Conservation (phyloP, 2,888 invertebrate genomes). For the Metopia argyrocephala region DNA sequence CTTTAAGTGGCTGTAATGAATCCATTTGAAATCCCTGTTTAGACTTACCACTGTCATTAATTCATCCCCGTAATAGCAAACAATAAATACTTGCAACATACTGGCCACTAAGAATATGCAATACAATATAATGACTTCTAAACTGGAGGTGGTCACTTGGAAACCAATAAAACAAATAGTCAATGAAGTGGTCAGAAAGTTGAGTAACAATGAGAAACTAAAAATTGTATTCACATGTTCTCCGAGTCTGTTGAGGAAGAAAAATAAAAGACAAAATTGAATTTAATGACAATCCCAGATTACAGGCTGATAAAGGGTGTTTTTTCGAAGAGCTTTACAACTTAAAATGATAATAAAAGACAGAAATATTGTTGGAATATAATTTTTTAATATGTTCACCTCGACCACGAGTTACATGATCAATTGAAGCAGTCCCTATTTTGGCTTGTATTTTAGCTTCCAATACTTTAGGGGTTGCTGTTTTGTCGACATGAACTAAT, state of each 20-base stretch:
- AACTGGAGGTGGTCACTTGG: slow-evolving; percentile 72
- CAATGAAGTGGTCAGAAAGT: slow-evolving; percentile 74
- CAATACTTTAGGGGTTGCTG: too few relatives aligned
- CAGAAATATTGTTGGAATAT: too few relatives aligned
- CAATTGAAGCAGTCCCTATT: too few relatives aligned
- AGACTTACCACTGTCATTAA: slow-evolving; percentile 72
- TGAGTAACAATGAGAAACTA: slow-evolving; percentile 72
- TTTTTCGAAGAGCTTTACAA: too few relatives aligned
- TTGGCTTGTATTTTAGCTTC: too few relatives aligned
- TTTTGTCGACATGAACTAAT: too few relatives aligned
- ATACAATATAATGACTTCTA: slow-evolving; percentile 72
- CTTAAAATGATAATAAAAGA: too few relatives aligned
- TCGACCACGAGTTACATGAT: too few relatives aligned
- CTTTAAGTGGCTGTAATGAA: neutral
- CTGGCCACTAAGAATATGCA: slow-evolving; percentile 73
- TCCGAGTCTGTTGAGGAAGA: slow-evolving; percentile 66
- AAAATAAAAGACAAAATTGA: neutral
- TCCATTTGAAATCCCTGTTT: neutral
- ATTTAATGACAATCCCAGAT: too few relatives aligned
- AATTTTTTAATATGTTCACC: too few relatives aligned
- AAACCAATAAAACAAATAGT: slow-evolving; percentile 76
- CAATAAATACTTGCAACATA: slow-evolving; percentile 72
- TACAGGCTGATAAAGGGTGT: too few relatives aligned
- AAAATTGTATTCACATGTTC: slow-evolving; percentile 71
- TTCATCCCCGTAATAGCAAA: slow-evolving; percentile 74